Percentiles rank a stretch among this genome's conserved stretches.
Evolutionary conservation across 2,113 vertebrate genomes (phyloP).

Genomic region (Boleophthalmus pectinirostris): DNA sequence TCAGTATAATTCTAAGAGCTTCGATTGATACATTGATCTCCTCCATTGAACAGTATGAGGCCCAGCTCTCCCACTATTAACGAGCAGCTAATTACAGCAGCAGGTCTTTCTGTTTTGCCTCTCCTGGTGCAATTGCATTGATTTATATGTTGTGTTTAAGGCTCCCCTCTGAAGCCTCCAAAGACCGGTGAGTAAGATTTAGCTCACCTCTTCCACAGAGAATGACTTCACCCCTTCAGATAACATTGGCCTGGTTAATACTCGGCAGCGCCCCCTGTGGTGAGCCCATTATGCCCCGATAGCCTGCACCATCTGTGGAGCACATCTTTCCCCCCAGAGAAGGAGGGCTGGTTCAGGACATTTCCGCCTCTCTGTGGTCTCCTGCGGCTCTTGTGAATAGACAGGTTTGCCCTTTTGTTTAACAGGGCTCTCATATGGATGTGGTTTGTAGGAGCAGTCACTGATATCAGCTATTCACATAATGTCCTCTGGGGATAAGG

Average conservation of each 20-base stretch:
- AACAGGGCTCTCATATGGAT: constrained; percentile 4
- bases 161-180: neutral
- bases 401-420: constrained; percentile 43
- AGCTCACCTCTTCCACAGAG: constrained; percentile 16
- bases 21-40: constrained; percentile 50
- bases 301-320: constrained; percentile 52
- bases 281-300: constrained; percentile 27
- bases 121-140: constrained; percentile 22
- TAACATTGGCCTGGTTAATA: constrained; percentile 29
- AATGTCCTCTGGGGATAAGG: constrained; percentile 22
- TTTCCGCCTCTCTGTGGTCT: constrained; percentile 40
- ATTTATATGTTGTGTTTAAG: constrained; percentile 37
- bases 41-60: constrained; percentile 49
- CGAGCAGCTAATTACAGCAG: constrained; percentile 35
- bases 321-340: constrained; percentile 21
- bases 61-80: constrained; percentile 33
- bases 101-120: constrained; percentile 8
- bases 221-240: constrained; percentile 7
- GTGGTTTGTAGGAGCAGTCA: constrained; percentile 25
- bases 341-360: constrained; percentile 7
- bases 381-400: constrained; percentile 25
- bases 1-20: neutral
- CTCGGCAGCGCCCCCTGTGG: constrained; percentile 34
- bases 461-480: constrained; percentile 33
- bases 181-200: constrained; percentile 23